Conservation (phyloP, 92 coral and sea anemone genomes). For the Bergia sp. region DNA sequence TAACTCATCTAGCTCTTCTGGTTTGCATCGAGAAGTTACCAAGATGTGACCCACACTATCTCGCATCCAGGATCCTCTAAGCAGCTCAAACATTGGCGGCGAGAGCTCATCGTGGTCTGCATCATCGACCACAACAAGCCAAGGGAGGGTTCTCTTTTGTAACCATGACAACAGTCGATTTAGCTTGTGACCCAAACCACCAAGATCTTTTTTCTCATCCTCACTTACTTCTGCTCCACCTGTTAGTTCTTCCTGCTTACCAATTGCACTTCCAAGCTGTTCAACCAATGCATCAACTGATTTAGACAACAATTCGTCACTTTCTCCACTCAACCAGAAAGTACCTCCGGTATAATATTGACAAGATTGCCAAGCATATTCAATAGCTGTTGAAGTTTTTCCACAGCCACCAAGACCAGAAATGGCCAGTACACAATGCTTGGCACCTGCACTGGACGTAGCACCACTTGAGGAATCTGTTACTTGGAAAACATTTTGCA, state of each 20-base stretch:
- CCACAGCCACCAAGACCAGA: conserved; percentile 69
- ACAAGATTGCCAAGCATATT: conserved; percentile 48
- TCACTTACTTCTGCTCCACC: neutral
- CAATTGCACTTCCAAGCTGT: neutral
- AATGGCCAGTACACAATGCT: conserved; percentile 31
- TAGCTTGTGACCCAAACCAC: neutral
- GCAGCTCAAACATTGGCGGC: conserved; percentile 19
- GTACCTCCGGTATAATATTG: conserved; percentile 54
- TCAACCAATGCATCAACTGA: neutral
- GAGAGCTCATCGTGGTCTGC: conserved; percentile 15
- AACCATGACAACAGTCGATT: conserved; percentile 15
- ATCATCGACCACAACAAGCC: conserved; percentile 28
- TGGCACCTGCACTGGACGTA: neutral
- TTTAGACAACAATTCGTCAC: conserved; percentile 36
- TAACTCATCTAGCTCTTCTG: conserved; percentile 17
- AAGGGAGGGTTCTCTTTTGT: conserved; percentile 10
- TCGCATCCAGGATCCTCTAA: conserved; percentile 25
- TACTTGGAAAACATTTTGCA: neutral
- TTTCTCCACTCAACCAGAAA: conserved; percentile 64
- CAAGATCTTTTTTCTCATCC: neutral
- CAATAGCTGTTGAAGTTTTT: conserved; percentile 60
- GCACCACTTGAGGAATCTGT: neutral
- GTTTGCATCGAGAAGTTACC: conserved; percentile 33
- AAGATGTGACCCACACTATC: neutral
- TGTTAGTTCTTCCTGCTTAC: neutral